Evolutionary conservation across 2,888 invertebrate species (phyloP).

Genomic region (Teinopalpus imperialis): DNA sequence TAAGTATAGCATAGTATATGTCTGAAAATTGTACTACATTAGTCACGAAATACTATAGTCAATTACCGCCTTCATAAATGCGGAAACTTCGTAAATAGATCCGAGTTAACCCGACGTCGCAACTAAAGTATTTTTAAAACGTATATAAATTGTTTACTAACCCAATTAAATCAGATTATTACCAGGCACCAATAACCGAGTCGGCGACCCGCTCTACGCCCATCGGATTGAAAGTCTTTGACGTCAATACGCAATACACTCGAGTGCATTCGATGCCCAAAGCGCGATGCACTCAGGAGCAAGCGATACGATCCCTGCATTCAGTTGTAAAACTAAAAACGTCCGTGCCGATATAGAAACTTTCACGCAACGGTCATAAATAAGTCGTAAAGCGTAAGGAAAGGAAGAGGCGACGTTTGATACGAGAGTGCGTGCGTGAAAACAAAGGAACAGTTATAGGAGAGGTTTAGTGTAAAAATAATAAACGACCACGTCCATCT

Average conservation of each 20-base stretch:
- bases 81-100: too few species aligned
- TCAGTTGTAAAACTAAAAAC: slow-evolving; percentile 24
- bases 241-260: slow-evolving; percentile 22
- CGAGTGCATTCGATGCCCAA: slow-evolving; percentile 8
- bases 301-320: slow-evolving; percentile 10
- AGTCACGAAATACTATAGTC: too few species aligned
- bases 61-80: too few species aligned
- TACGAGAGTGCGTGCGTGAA: background rate
- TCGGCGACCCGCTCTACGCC: slow-evolving; percentile 20
- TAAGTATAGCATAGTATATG: too few species aligned
- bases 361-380: slow-evolving; percentile 24
- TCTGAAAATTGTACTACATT: too few species aligned
- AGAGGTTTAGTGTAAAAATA: background rate
- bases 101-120: too few species aligned
- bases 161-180: slow-evolving; percentile 1
- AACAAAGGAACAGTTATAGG: background rate
- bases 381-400: slow-evolving; percentile 8
- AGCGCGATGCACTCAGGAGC: slow-evolving; percentile 16
- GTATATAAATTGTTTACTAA: background rate
- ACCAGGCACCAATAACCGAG: slow-evolving; percentile 11
- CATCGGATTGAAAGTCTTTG: slow-evolving; percentile 16
- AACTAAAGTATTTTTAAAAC: too few species aligned
- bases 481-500: too few species aligned
- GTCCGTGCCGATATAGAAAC: slow-evolving; percentile 20
- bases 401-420: slow-evolving; percentile 5